A percentile compares a stretch with the other conserved stretches of the same genome.
Evolutionary conservation across 2,888 invertebrate genomes (phyloP).

Genomic region (Coremacera marginata): DNA sequence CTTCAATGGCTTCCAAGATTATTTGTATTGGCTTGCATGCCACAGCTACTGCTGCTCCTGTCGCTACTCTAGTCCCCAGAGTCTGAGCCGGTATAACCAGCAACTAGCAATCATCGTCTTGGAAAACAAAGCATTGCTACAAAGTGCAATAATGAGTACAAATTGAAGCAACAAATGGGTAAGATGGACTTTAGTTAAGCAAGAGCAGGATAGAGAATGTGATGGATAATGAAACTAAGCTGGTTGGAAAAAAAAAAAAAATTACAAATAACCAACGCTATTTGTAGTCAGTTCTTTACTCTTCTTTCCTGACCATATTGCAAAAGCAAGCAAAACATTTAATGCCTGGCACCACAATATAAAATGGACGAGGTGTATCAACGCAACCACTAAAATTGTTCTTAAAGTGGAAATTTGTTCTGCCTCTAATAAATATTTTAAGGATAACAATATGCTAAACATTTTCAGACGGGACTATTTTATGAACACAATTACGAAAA

Average conservation of each 20-base stretch:
- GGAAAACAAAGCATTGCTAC: slow-evolving; percentile 10
- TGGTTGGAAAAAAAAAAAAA: neutral
- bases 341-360: slow-evolving; percentile 4
- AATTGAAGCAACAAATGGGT: neutral
- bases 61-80: neutral
- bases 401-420: neutral
- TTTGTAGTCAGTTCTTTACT: neutral
- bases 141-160: slow-evolving; percentile 18
- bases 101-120: neutral
- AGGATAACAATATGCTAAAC: slow-evolving; percentile 16
- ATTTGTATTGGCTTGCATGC: neutral
- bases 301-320: neutral
- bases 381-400: neutral
- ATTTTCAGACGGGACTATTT: neutral
- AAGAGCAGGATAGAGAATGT: neutral
- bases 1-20: slow-evolving; percentile 3
- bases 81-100: neutral
- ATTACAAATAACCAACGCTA: no score
- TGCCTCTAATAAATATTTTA: neutral
- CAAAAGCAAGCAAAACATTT: neutral
- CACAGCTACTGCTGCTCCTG: neutral
- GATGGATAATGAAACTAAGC: neutral
- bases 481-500: neutral
- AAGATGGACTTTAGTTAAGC: neutral
- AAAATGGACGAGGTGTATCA: slow-evolving; percentile 8